Base-by-base conservation (phyloP, 2,797 vertebrate genomes). In the Limnodromus scolopaceus region DNA sequence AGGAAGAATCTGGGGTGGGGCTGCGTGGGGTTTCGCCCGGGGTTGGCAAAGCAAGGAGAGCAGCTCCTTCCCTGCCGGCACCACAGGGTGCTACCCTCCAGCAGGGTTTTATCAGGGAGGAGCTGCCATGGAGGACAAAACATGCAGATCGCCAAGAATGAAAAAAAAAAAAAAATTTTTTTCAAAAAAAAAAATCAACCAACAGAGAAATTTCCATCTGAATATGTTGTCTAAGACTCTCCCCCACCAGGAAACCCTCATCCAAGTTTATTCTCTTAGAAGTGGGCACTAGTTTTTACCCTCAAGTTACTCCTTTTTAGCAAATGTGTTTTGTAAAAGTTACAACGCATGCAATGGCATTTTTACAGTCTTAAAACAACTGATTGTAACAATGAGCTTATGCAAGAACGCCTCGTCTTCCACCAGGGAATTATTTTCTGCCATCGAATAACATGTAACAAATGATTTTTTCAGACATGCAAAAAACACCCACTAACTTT, bases 391-490 rank as follows among this genome's bases (percentile, higher is more conserved):
- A 83, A 87, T 91, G 89, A 97, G 78, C 87, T 97, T 91, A 92
- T 97, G 96, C 96, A 96, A 96, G 90, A 95, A 80, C 0, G 41
- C 81, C 75, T 89, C 2, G 3, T 89, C 78, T 93, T 93, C 89
- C 92, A 92, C 54, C 80, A 89, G 83, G 95, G 95, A 97, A 97
- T 94, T 96, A 94, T 89, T 96, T 97, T 76, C 92, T 95, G 93
- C 80, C 96, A 82, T 79, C 76, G 5, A 97, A 92, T 95, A 96
- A 84, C 90, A 77, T 41, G 71, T 68, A 95, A 93, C 77, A 89
- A 95, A 96, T 95, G 5, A 87, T 84, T 69, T 93, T 89, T 88
- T 94, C 89, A 95, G 66, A 85, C 78, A 88, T 76, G 66, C 70
- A 89, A 66, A 94, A 93, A 96, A 93, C 77, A 92, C 80, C 78